Percentiles rank a stretch among this genome's conserved stretches.
Conservation (phyloP, 92 coral and sea anemone genomes). For the Parazoanthus darwini region DNA sequence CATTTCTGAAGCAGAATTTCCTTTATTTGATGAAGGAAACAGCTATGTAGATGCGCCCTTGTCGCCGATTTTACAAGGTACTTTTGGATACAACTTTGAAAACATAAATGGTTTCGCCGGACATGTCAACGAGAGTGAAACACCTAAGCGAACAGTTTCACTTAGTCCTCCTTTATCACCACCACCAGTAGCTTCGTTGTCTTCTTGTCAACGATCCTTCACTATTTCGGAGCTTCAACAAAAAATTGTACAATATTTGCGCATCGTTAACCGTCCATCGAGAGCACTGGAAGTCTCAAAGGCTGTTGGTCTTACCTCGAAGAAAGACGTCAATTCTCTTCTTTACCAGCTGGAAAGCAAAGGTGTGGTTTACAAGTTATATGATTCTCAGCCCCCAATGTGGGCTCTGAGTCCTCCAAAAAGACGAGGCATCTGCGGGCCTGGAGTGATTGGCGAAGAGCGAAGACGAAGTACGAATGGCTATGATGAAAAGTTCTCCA, state of each 20-base stretch:
- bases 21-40: background rate
- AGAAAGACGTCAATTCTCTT: conserved; percentile 40
- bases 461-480: conserved; percentile 40
- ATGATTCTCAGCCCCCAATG: conserved; percentile 40
- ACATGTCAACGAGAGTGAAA: background rate
- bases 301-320: conserved; percentile 43
- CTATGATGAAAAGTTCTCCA: conserved; percentile 40
- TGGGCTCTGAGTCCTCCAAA: conserved; percentile 31
- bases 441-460: conserved; percentile 83
- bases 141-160: background rate
- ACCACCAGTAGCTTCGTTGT: background rate
- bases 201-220: background rate
- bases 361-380: conserved; percentile 27
- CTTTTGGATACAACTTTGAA: background rate
- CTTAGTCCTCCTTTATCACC: conserved; percentile 12
- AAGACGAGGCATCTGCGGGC: conserved; percentile 20
- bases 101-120: background rate
- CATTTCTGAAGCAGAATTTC: background rate
- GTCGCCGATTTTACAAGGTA: background rate
- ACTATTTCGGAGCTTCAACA: background rate
- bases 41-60: background rate
- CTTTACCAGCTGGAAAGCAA: conserved; percentile 35
- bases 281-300: conserved; percentile 50
- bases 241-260: conserved; percentile 40
- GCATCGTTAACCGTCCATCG: conserved; percentile 36